phyloP scores from a whole-genome alignment of 1,140 invertebrate species.

The Anthonomus grandis region DNA sequence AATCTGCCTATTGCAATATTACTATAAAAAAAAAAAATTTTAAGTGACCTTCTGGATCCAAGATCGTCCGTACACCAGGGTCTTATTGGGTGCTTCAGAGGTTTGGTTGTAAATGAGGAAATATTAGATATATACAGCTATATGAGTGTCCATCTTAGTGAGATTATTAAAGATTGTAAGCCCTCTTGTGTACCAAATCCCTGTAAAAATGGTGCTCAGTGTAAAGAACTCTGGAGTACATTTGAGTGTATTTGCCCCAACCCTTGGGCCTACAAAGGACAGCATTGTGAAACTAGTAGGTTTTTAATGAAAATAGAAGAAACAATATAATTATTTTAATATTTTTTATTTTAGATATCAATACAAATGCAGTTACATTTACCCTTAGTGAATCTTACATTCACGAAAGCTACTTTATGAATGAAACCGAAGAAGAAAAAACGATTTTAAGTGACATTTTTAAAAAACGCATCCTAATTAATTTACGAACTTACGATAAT shows the following conservation, averaged over 20 bases:
- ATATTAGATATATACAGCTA: constrained; percentile 88
- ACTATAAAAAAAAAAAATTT: too few relatives aligned
- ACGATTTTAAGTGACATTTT: constrained; percentile 70
- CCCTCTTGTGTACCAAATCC: constrained; percentile 91
- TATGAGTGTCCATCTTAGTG: constrained; percentile 86
- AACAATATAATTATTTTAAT: too few relatives aligned
- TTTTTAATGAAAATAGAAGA: too few relatives aligned
- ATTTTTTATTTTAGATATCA: constrained; percentile 70
- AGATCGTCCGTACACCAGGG: constrained; percentile 80
- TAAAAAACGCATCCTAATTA: constrained; percentile 75
- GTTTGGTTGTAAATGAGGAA: constrained; percentile 86
- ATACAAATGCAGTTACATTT: constrained; percentile 85
- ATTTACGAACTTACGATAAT: constrained; percentile 81
- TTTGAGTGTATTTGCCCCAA: constrained; percentile 89
- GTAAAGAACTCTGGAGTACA: constrained; percentile 88
- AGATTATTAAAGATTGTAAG: constrained; percentile 89
- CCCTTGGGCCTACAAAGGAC: constrained; percentile 84
- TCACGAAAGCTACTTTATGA: constrained; percentile 70
- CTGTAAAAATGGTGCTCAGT: constrained; percentile 85
- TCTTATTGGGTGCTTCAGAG: constrained; percentile 88
- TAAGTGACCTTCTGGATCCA: constrained; percentile 69
- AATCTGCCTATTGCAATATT: too few relatives aligned
- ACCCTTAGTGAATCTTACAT: constrained; percentile 74
- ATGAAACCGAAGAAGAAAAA: constrained; percentile 61
- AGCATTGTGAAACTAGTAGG: constrained; percentile 86